Evolutionary conservation across 2,888 invertebrate species (phyloP).

Genomic region (Euphydryas editha): DNA sequence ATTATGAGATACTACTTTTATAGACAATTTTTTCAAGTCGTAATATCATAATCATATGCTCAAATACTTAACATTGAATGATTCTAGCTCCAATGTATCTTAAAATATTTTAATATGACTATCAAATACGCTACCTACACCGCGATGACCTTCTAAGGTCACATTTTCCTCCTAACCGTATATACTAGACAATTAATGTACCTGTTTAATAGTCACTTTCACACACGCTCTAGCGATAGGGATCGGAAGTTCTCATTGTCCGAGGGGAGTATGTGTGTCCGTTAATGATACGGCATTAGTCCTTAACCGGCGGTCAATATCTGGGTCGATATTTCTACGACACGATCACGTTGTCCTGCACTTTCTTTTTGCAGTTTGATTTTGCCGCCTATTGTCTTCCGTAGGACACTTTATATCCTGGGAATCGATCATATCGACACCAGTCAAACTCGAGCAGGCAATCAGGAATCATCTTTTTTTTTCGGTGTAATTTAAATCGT

Average conservation of each 20-base stretch:
- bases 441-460: slow-evolving; percentile 68
- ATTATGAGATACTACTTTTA: no score
- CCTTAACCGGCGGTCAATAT: slow-evolving; percentile 65
- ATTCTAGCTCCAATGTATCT: neutral
- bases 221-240: slow-evolving; percentile 58
- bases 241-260: slow-evolving; percentile 60
- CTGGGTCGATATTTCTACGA: slow-evolving; percentile 74
- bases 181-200: slow-evolving; percentile 8
- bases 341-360: slow-evolving; percentile 76
- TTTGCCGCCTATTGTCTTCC: slow-evolving; percentile 74
- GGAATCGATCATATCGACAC: slow-evolving; percentile 61
- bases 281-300: slow-evolving; percentile 74
- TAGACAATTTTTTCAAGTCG: no score
- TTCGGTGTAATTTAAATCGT: slow-evolving; percentile 39
- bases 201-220: slow-evolving; percentile 58
- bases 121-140: neutral
- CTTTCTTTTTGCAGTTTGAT: slow-evolving; percentile 79
- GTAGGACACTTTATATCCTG: slow-evolving; percentile 81
- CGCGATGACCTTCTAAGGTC: slow-evolving; percentile 12
- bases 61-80: no score
- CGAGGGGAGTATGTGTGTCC: slow-evolving; percentile 60
- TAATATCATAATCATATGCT: no score
- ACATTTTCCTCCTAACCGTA: slow-evolving; percentile 14
- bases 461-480: slow-evolving; percentile 48
- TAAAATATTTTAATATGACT: neutral